A percentile compares a stretch with the other conserved stretches of the same genome.
phyloP scores from a whole-genome alignment of 2,888 invertebrate genomes.

The Megaustenia siamemsis region DNA sequence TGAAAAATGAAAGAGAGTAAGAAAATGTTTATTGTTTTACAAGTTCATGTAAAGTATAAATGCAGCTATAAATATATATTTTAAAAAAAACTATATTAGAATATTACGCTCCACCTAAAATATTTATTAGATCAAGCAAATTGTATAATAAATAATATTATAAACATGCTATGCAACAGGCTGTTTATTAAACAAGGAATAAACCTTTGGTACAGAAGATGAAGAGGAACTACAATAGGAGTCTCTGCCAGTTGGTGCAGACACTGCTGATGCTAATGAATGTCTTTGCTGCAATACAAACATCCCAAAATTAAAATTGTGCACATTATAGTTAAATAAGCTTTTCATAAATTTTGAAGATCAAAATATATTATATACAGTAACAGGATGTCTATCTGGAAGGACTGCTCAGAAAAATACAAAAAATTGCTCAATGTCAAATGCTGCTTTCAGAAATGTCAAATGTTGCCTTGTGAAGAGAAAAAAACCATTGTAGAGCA shows the following conservation, averaged over 20 bases:
- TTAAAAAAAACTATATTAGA: too few relatives aligned
- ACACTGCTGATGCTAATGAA: neutral
- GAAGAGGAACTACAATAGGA: neutral
- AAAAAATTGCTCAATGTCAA: too few relatives aligned
- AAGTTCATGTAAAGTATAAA: too few relatives aligned
- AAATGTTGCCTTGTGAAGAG: too few relatives aligned
- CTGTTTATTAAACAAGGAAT: neutral
- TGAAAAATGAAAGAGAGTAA: too few relatives aligned
- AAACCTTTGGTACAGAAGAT: conserved; percentile 28
- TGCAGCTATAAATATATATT: too few relatives aligned
- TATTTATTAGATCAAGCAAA: neutral
- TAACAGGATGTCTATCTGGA: too few relatives aligned
- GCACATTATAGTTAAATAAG: neutral
- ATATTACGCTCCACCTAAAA: too few relatives aligned
- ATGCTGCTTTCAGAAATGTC: too few relatives aligned
- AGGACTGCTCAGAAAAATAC: too few relatives aligned
- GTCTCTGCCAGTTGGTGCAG: neutral
- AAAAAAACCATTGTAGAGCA: too few relatives aligned
- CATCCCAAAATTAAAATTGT: neutral
- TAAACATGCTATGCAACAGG: neutral
- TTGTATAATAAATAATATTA: neutral
- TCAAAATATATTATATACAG: neutral
- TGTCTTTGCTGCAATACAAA: conserved; percentile 26
- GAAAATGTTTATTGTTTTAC: too few relatives aligned
- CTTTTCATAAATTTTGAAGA: neutral